Percentiles rank a stretch among this genome's conserved stretches.
These are phyloP conservation scores for Dicyrtoma fusca DNA, from an alignment of 2,888 invertebrate species.

Conservation along the genomic window DNA sequence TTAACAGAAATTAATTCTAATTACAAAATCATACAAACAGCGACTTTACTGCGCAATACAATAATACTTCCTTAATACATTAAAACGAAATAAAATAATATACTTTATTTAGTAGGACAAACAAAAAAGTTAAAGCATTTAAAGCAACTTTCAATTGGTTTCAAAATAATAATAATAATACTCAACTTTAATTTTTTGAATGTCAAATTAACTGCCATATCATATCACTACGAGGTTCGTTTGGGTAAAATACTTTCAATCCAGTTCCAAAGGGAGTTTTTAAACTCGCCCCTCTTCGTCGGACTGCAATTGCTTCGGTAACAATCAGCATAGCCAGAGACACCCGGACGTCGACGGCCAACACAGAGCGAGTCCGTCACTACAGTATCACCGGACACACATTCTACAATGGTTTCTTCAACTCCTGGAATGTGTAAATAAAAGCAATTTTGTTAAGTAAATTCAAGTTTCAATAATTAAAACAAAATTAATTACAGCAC, in stretches of 20 bases:
- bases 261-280: conserved; percentile 51
- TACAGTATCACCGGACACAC: conserved; percentile 49
- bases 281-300: conserved; percentile 11
- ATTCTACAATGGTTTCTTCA: conserved; percentile 54
- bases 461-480: background rate
- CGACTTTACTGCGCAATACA: too few species aligned
- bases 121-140: too few species aligned
- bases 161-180: too few species aligned
- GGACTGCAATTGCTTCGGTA: conserved; percentile 39
- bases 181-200: too few species aligned
- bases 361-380: conserved; percentile 50
- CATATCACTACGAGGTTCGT: conserved; percentile 4
- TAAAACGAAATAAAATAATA: too few species aligned
- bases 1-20: too few species aligned
- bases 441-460: background rate
- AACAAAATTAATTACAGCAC: too few species aligned
- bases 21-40: too few species aligned
- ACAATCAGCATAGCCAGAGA: conserved; percentile 50
- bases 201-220: too few species aligned
- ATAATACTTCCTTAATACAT: too few species aligned
- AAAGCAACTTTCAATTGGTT: too few species aligned
- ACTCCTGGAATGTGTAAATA: conserved; percentile 46
- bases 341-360: conserved; percentile 48
- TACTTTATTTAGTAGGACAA: too few species aligned
- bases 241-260: conserved; percentile 47